phyloP scores from a whole-genome alignment of 92 coral and sea anemone species.

The Desmophyllum pertusum region DNA sequence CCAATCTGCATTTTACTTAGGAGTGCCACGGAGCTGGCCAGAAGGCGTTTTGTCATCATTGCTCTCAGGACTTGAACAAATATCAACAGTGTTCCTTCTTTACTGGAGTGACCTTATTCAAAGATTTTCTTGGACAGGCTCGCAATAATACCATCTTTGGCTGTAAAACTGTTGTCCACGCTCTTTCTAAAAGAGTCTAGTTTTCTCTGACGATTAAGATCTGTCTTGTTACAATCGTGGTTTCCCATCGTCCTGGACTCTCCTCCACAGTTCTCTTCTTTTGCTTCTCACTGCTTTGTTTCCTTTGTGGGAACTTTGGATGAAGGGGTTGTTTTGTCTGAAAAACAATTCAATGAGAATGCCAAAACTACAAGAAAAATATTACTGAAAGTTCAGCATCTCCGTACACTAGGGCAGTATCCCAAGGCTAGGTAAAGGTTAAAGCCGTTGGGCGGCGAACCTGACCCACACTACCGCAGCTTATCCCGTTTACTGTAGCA shows the following conservation, averaged over 20 bases:
- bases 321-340: slow-evolving; percentile 21
- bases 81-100: background rate
- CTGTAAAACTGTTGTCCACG: slow-evolving; percentile 4
- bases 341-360: too few species aligned
- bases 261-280: slow-evolving; percentile 29
- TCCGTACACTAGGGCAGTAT: too few species aligned
- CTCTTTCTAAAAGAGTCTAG: slow-evolving; percentile 66
- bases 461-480: too few species aligned
- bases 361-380: too few species aligned
- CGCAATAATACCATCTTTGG: too few species aligned
- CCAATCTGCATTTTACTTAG: slow-evolving; percentile 36
- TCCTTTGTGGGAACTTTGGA: background rate
- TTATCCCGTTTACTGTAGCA: too few species aligned
- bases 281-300: slow-evolving; percentile 17
- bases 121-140: slow-evolving; percentile 4
- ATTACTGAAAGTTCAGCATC: too few species aligned
- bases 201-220: slow-evolving; percentile 73
- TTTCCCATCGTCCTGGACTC: slow-evolving; percentile 25
- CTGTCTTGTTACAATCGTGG: slow-evolving; percentile 43
- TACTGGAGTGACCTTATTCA: background rate
- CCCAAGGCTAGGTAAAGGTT: too few species aligned
- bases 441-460: too few species aligned
- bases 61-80: background rate
- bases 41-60: slow-evolving; percentile 26
- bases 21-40: slow-evolving; percentile 32